A percentile compares a stretch with the other conserved stretches of the same genome.
phyloP scores from a whole-genome alignment of 2,888 invertebrate genomes.

The Pandemis corylana region DNA sequence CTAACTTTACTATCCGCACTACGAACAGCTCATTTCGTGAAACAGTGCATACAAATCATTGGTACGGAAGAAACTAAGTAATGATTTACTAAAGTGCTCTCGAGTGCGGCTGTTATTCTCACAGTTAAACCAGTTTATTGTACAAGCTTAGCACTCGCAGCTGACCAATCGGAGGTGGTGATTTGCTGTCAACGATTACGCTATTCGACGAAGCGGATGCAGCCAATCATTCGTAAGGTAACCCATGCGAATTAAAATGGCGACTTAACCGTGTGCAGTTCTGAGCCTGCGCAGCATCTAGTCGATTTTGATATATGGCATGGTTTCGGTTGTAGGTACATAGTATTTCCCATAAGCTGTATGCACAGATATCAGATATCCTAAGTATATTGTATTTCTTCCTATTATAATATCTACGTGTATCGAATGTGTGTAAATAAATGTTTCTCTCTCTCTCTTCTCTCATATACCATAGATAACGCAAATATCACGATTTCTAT shows the following conservation, averaged over 20 bases:
- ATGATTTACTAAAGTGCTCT: not conserved
- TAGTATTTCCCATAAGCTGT: too few relatives aligned
- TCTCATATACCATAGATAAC: too few relatives aligned
- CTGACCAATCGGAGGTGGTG: not conserved
- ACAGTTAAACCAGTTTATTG: not conserved
- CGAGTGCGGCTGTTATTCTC: not conserved
- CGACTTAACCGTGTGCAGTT: not conserved
- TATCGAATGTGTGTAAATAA: too few relatives aligned
- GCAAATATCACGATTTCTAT: too few relatives aligned
- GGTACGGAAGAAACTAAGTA: too few relatives aligned
- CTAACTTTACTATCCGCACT: not conserved
- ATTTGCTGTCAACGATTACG: not conserved
- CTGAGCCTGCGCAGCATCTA: not conserved
- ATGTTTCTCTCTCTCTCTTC: too few relatives aligned
- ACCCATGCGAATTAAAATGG: slow-evolving; percentile 3
- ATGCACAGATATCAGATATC: too few relatives aligned
- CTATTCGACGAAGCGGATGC: not conserved
- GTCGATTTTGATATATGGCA: not conserved
- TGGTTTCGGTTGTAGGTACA: too few relatives aligned
- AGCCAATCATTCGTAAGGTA: not conserved
- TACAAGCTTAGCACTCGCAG: not conserved
- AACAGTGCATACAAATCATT: not conserved
- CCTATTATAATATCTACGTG: too few relatives aligned
- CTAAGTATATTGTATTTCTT: too few relatives aligned
- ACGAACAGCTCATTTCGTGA: not conserved